Conservation (phyloP, 2,888 invertebrate genomes). For the Kryphioiulus occultus region DNA sequence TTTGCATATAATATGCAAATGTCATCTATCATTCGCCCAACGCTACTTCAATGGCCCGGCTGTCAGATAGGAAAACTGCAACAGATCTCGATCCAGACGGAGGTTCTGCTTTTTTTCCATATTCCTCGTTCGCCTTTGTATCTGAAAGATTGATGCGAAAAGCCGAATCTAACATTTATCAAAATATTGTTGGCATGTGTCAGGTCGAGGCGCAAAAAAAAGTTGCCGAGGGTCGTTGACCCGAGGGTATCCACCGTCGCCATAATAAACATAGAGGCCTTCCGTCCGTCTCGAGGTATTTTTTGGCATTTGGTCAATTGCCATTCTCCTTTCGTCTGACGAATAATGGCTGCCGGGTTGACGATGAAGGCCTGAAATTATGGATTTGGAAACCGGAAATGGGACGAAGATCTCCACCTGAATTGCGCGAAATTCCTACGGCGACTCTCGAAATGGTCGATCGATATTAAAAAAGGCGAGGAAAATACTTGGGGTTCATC, state of each 20-base stretch:
- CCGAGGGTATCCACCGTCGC: not conserved
- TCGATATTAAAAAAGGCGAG: conserved; percentile 17
- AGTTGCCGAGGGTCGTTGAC: not conserved
- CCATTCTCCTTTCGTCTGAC: conserved; percentile 9
- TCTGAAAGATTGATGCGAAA: conserved; percentile 17
- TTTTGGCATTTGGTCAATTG: conserved; percentile 3
- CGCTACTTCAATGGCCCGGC: not conserved
- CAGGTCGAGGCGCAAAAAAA: conserved; percentile 13
- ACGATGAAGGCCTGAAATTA: conserved; percentile 17
- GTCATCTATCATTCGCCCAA: not conserved
- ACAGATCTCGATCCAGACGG: not conserved
- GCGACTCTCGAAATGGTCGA: not conserved
- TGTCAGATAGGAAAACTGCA: conserved; percentile 7
- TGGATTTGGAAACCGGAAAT: conserved; percentile 7
- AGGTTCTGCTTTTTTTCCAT: not conserved
- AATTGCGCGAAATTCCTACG: not conserved
- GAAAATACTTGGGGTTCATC: conserved; percentile 1
- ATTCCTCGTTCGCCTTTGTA: not conserved
- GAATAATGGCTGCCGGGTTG: not conserved
- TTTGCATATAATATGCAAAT: conserved; percentile 23
- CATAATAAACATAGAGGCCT: not conserved
- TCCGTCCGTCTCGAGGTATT: not conserved
- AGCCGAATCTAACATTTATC: not conserved
- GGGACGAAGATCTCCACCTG: conserved; percentile 1
- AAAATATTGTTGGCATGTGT: conserved; percentile 9